Percentiles rank a stretch among this genome's conserved stretches.
Conservation (phyloP, 2,797 vertebrate genomes). For the Gobio occitaniae region DNA sequence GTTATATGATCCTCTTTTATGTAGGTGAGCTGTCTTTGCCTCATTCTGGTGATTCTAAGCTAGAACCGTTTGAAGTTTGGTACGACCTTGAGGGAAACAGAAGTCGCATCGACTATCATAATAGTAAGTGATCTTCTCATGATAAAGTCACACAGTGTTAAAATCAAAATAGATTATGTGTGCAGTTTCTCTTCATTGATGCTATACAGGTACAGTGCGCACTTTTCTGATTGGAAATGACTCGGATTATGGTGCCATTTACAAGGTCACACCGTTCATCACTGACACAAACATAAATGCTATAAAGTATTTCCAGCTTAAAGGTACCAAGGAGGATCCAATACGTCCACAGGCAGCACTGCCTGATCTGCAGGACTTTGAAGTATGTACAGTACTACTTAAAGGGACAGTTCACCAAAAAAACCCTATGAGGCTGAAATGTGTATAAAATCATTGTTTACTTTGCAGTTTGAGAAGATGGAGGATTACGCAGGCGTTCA, state of each 20-base stretch:
- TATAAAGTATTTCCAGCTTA: slow-evolving; percentile 83
- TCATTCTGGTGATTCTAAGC: slow-evolving; percentile 83
- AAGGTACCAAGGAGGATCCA: slow-evolving; percentile 77
- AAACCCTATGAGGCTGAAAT: not conserved
- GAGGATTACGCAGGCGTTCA: slow-evolving; percentile 78
- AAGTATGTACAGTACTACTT: slow-evolving; percentile 64
- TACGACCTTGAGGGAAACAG: slow-evolving; percentile 76
- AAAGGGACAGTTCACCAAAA: not conserved
- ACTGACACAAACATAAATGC: slow-evolving; percentile 78
- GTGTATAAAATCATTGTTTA: not conserved
- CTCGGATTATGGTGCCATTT: slow-evolving; percentile 74
- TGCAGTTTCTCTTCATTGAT: not conserved
- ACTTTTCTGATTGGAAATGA: slow-evolving; percentile 77
- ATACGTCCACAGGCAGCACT: slow-evolving; percentile 73
- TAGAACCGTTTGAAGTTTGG: slow-evolving; percentile 88
- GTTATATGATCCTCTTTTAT: not conserved
- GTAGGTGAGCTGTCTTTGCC: slow-evolving; percentile 81
- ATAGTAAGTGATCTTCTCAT: slow-evolving; percentile 67
- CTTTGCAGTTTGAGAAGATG: slow-evolving; percentile 78
- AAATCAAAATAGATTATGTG: not conserved
- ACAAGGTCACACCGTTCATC: slow-evolving; percentile 82
- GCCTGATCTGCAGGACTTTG: slow-evolving; percentile 77
- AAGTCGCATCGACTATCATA: slow-evolving; percentile 81
- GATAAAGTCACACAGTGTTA: not conserved
- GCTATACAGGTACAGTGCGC: slow-evolving; percentile 77